phyloP scores from a whole-genome alignment of 2,888 invertebrate genomes.

The Microplitis deprimator region DNA sequence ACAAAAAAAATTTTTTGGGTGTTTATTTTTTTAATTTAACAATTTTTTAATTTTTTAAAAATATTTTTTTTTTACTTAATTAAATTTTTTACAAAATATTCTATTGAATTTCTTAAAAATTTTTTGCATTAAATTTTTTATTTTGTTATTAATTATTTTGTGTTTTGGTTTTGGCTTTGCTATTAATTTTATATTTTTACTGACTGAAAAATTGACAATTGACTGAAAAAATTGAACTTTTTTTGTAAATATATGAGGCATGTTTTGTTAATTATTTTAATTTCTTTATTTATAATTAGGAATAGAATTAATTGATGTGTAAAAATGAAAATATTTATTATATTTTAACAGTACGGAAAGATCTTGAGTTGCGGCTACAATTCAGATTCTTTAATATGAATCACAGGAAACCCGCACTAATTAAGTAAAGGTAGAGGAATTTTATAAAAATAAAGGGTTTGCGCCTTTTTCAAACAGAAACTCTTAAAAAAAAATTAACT shows the following conservation, averaged over 20 bases:
- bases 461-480: not conserved
- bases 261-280: not conserved
- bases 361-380: slow-evolving; percentile 94
- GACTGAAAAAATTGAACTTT: no score
- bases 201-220: not conserved
- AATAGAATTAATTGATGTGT: slow-evolving; percentile 22
- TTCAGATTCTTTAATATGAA: slow-evolving; percentile 96
- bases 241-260: not conserved
- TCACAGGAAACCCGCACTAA: slow-evolving; percentile 89
- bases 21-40: not conserved
- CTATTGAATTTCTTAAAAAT: no score
- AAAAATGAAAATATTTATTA: slow-evolving; percentile 63
- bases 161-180: not conserved
- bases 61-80: not conserved
- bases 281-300: not conserved
- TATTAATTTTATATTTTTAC: not conserved
- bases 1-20: not conserved
- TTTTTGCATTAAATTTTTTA: no score
- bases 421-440: slow-evolving; percentile 79
- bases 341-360: slow-evolving; percentile 92
- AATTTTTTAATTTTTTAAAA: not conserved
- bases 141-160: no score
- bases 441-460: slow-evolving; percentile 1
- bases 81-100: no score
- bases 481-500: not conserved